phyloP scores from a whole-genome alignment of 2,888 invertebrate species.

The Rotaria sp. region DNA sequence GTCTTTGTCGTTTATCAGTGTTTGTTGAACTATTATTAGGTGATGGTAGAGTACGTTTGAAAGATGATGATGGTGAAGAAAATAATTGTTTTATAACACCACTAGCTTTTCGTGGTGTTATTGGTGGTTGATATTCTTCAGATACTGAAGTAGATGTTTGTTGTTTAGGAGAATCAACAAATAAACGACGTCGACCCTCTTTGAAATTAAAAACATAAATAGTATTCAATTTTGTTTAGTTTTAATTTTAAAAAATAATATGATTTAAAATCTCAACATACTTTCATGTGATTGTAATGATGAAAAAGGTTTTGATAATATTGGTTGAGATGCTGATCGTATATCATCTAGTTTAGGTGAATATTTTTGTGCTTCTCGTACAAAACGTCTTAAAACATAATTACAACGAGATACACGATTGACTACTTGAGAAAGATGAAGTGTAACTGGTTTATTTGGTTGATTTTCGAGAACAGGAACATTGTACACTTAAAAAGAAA shows the following conservation, averaged over 20 bases:
- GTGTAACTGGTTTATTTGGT: background rate
- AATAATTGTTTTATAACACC: background rate
- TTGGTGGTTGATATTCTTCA: background rate
- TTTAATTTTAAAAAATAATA: too few relatives aligned
- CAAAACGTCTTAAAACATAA: constrained; percentile 15
- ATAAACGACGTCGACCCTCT: background rate
- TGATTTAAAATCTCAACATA: too few relatives aligned
- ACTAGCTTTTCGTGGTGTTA: background rate
- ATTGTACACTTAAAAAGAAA: background rate
- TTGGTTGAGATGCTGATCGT: background rate
- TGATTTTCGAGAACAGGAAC: background rate
- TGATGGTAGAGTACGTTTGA: background rate
- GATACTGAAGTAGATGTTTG: background rate
- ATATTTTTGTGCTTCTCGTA: constrained; percentile 15
- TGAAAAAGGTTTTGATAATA: background rate
- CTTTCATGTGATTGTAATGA: background rate
- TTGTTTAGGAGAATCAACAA: background rate
- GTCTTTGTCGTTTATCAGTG: background rate
- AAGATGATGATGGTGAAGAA: background rate
- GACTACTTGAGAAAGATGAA: background rate
- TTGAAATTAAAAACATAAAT: background rate
- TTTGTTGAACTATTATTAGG: background rate
- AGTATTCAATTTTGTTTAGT: too few relatives aligned
- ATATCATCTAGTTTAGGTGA: background rate
- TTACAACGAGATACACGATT: constrained; percentile 13